Percentiles rank a stretch among this genome's conserved stretches.
Evolutionary conservation across 2,797 vertebrate genomes (phyloP).

Genomic region (Myotis myotis): DNA sequence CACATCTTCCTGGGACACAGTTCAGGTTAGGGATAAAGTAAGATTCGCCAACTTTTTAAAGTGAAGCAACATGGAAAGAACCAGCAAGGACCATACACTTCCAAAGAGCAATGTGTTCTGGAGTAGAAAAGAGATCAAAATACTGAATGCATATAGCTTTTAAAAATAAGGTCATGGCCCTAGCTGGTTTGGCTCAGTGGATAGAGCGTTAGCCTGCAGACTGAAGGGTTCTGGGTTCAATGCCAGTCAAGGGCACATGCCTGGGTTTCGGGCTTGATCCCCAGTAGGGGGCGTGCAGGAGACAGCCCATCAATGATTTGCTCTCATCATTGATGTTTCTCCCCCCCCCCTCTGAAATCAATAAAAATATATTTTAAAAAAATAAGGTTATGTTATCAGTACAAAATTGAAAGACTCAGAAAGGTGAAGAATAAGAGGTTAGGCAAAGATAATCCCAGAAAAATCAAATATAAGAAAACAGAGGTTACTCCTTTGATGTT

Average conservation of each 20-base stretch:
- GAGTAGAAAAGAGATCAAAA: not conserved
- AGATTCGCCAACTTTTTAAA: not conserved
- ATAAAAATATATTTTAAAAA: too few relatives aligned
- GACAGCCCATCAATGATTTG: too few relatives aligned
- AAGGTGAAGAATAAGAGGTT: not conserved
- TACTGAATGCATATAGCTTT: not conserved
- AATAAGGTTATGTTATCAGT: too few relatives aligned
- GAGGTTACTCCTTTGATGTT: not conserved
- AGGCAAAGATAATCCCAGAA: not conserved
- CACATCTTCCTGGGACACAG: not conserved
- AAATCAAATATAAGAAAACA: not conserved
- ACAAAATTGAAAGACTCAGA: not conserved
- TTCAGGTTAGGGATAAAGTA: not conserved
- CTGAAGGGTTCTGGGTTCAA: too few relatives aligned
- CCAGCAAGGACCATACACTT: not conserved
- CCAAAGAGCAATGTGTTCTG: not conserved
- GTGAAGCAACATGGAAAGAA: not conserved
- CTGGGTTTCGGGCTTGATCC: too few relatives aligned
- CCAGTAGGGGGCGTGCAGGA: too few relatives aligned
- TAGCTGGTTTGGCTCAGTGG: not conserved
- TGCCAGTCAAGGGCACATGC: too few relatives aligned
- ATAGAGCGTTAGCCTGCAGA: too few relatives aligned
- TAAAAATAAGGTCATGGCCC: not conserved
- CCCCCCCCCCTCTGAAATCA: too few relatives aligned
- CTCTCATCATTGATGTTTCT: not conserved